phyloP scores from a whole-genome alignment of 2,888 invertebrate species.

The Eristalis arbustorum region DNA sequence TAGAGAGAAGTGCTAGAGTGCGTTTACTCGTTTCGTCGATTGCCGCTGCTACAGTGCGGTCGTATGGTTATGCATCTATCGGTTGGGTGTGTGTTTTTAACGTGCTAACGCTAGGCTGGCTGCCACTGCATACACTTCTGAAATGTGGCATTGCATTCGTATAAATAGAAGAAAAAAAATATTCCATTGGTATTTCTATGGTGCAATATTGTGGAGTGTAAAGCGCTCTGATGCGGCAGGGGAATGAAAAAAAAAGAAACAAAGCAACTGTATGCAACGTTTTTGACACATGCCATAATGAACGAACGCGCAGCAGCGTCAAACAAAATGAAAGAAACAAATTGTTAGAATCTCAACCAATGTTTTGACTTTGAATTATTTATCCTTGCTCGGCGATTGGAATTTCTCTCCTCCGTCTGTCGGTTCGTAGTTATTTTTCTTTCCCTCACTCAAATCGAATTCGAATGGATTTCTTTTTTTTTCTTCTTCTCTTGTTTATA shows the following conservation, averaged over 20 bases:
- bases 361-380: constrained; percentile 58
- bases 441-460: background rate
- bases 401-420: constrained; percentile 70
- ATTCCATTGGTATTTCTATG: constrained; percentile 63
- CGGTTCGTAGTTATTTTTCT: constrained; percentile 24
- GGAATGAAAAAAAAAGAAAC: background rate
- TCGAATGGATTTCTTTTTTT: background rate
- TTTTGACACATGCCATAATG: constrained; percentile 56
- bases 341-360: constrained; percentile 29
- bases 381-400: constrained; percentile 73
- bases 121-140: constrained; percentile 21
- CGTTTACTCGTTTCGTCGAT: constrained; percentile 13
- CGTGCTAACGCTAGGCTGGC: constrained; percentile 8
- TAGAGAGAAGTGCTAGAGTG: constrained; percentile 3
- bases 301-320: background rate
- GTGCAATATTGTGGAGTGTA: constrained; percentile 49
- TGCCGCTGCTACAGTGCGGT: background rate
- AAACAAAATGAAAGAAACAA: constrained; percentile 22
- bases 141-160: constrained; percentile 53
- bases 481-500: constrained; percentile 10
- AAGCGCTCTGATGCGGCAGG: background rate
- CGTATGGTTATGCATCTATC: constrained; percentile 2
- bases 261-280: constrained; percentile 20
- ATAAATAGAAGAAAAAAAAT: constrained; percentile 59
- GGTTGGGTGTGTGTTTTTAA: constrained; percentile 45